Base-by-base conservation (phyloP, 1,140 invertebrate species). In the Mactra quadrangularis region DNA sequence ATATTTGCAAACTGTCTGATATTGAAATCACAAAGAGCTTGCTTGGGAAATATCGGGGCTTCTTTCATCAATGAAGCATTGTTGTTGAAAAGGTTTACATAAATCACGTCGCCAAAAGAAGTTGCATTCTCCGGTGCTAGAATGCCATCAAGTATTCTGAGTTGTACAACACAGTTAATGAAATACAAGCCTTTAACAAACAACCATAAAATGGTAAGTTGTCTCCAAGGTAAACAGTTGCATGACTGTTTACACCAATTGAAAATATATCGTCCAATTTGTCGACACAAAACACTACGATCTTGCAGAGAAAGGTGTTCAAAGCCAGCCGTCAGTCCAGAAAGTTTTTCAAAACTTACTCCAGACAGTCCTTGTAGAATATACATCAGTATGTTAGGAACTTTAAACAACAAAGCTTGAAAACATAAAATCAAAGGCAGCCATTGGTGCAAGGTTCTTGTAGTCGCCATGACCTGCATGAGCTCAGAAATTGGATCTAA, bases 401-500 rank as follows among this genome's bases (percentile, higher is more conserved):
- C 13, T 64, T 77, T 77, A 33, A 62, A 77, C 11, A 77, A 38
- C 7, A 77, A 35, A 4, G 74, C 57, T 27, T 62, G 74, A 31
- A 77, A 64, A n/a, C 25, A 45, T 1, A 77, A 35, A 11, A 77
- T 77, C 2, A 77, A 9, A 4, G 74, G 74, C 19, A 77, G 9
- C 74, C 74, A 77, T n/a, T 62, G 74, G 35, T 77, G 47, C 4
- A 57, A 19, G 19, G 52, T 35, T 22, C 7, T 52, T 6, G 27
- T 59, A 29, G 55, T 59, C 31, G 15, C 7, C 55, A 38, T 38
- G n/a, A n/a, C n/a, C n/a, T n/a, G n/a, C n/a, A n/a, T n/a, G n/a
- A n/a, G 19, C 25, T n/a, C 50, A n/a, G 25, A 53, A n/a, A 53
- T n/a, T 53, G 50, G 50, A 19, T n/a, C n/a, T n/a, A n/a, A n/a